Percentiles rank a stretch among this genome's conserved stretches.
Evolutionary conservation across 2,888 invertebrate genomes (phyloP).

Genomic region (Bugulina stolonifera): DNA sequence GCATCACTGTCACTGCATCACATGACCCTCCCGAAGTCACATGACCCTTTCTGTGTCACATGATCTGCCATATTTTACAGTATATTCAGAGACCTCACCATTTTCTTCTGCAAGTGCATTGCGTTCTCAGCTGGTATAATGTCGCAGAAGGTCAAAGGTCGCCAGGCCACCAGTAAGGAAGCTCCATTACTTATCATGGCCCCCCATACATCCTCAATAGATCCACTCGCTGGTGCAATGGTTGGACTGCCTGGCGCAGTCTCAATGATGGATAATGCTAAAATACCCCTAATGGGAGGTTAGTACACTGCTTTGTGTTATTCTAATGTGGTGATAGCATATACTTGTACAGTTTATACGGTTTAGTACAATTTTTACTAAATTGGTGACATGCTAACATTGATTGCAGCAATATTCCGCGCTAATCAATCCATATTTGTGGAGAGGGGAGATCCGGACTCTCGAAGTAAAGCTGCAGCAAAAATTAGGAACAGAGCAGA

Average conservation of each 20-base stretch:
- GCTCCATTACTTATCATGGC: conserved; percentile 81
- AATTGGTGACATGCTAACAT: no score
- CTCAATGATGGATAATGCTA: conserved; percentile 36
- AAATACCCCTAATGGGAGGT: conserved; percentile 38
- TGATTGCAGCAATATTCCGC: conserved; percentile 19
- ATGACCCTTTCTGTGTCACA: no score
- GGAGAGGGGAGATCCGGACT: conserved; percentile 84
- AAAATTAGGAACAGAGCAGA: conserved; percentile 79
- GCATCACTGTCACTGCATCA: no score
- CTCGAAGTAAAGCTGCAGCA: conserved; percentile 80
- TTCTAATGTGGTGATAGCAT: no score
- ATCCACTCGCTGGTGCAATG: conserved; percentile 74
- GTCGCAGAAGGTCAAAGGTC: conserved; percentile 66
- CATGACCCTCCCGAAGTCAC: no score
- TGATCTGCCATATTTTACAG: no score
- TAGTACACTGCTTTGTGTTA: conserved; percentile 42
- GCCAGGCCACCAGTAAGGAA: conserved; percentile 66
- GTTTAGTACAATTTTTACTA: no score
- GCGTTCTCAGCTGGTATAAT: conserved; percentile 64
- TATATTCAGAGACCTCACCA: conserved; percentile 32
- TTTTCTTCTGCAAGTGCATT: conserved; percentile 64
- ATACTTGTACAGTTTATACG: no score
- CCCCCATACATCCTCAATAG: conserved; percentile 86
- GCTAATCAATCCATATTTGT: conserved; percentile 88
- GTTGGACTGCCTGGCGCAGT: conserved; percentile 35